A percentile compares a stretch with the other conserved stretches of the same genome.
Evolutionary conservation across 2,113 vertebrate genomes (phyloP).

Genomic region (Epinephelus fuscoguttatus): DNA sequence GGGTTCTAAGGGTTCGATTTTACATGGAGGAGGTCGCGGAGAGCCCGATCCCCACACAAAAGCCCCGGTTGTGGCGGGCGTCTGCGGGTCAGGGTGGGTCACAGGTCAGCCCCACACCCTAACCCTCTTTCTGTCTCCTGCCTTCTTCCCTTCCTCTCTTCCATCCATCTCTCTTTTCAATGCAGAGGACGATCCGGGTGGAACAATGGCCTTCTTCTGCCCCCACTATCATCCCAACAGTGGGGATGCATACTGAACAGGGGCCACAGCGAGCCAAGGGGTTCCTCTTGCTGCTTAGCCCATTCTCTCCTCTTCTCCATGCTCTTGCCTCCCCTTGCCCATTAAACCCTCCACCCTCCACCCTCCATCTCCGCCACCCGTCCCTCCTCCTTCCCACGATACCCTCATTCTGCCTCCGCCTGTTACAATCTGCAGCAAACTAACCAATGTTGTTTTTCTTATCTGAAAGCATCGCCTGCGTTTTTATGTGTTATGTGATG

Average conservation of each 20-base stretch:
- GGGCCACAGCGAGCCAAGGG: slow-evolving; percentile 58
- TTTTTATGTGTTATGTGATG: neutral
- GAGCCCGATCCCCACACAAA: slow-evolving; percentile 79
- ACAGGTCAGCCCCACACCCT: slow-evolving; percentile 69
- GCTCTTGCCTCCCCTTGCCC: slow-evolving; percentile 50
- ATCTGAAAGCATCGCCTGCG: slow-evolving; percentile 6
- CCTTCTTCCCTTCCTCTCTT: slow-evolving; percentile 77
- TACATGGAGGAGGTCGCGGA: slow-evolving; percentile 76
- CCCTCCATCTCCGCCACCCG: slow-evolving; percentile 19
- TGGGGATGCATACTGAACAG: slow-evolving; percentile 83
- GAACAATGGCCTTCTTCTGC: slow-evolving; percentile 84
- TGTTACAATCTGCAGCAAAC: slow-evolving; percentile 31
- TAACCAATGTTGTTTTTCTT: slow-evolving; percentile 18
- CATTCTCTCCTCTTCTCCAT: slow-evolving; percentile 61
- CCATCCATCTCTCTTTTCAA: slow-evolving; percentile 77
- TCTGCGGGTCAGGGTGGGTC: slow-evolving; percentile 75
- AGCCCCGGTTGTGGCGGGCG: slow-evolving; percentile 78
- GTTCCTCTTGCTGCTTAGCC: slow-evolving; percentile 55
- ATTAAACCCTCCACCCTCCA: slow-evolving; percentile 36
- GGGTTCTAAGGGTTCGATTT: slow-evolving; percentile 65
- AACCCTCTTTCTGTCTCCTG: slow-evolving; percentile 69
- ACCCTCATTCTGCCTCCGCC: slow-evolving; percentile 28
- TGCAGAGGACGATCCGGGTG: slow-evolving; percentile 73
- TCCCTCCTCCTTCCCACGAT: slow-evolving; percentile 26
- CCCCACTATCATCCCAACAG: slow-evolving; percentile 79